Conservation (phyloP, 64 coral and sea anemone species). For the Orbicella faveolata region DNA sequence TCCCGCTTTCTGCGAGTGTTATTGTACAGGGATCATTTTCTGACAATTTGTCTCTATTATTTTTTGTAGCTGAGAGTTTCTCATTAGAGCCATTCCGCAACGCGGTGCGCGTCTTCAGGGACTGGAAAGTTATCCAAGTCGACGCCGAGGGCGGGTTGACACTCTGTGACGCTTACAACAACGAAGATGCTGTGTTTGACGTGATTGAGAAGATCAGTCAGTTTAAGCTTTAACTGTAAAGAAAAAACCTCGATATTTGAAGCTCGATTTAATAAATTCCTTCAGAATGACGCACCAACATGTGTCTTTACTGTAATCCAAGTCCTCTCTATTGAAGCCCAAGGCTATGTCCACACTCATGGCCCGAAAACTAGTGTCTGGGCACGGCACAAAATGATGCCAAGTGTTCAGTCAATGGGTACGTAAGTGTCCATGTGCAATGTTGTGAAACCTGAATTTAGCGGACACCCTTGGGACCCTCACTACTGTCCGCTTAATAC, state of each 20-base stretch:
- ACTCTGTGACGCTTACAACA: slow-evolving; percentile 55
- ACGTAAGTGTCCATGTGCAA: too few species aligned
- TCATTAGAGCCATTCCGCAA: slow-evolving; percentile 81
- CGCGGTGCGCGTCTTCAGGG: slow-evolving; percentile 77
- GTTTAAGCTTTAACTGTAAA: slow-evolving; percentile 59
- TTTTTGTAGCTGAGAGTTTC: slow-evolving; percentile 77
- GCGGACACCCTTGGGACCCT: too few species aligned
- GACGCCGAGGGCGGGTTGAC: background rate
- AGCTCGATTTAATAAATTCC: background rate
- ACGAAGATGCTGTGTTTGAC: slow-evolving; percentile 66
- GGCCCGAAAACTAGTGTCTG: too few species aligned
- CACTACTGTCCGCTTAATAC: too few species aligned
- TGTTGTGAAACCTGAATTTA: too few species aligned
- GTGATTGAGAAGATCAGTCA: slow-evolving; percentile 68
- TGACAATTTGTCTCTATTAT: background rate
- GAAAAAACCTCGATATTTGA: background rate
- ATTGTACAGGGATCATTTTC: background rate
- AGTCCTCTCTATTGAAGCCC: too few species aligned
- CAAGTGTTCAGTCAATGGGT: too few species aligned
- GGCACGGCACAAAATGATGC: too few species aligned
- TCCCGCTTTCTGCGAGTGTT: background rate
- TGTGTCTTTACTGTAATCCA: background rate
- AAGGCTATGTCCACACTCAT: too few species aligned
- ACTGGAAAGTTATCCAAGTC: slow-evolving; percentile 54
- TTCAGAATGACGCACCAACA: background rate